Percentiles rank a stretch among this genome's conserved stretches.
These are phyloP conservation scores for Drosophila parthenogenetica DNA, from an alignment of 2,888 invertebrate species.

Conservation along the genomic window DNA sequence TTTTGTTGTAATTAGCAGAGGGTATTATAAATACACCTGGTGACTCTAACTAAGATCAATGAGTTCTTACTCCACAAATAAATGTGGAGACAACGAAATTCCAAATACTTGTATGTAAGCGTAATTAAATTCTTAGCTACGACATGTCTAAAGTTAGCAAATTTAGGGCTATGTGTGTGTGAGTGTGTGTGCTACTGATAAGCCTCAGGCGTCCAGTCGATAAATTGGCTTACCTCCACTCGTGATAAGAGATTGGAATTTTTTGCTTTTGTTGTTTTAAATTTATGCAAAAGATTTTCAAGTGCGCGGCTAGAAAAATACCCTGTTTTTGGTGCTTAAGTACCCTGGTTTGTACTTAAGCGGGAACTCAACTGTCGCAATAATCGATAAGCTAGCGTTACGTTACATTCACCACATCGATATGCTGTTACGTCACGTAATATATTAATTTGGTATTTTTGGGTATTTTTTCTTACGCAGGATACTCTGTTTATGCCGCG, in stretches of 20 bases:
- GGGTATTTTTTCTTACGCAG: constrained; percentile 40
- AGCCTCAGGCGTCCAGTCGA: constrained; percentile 53
- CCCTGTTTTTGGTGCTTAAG: constrained; percentile 8
- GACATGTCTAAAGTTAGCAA: constrained; percentile 64
- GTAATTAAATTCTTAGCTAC: constrained; percentile 46
- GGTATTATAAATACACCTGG: constrained; percentile 34
- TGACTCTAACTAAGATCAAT: constrained; percentile 48
- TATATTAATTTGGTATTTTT: not conserved
- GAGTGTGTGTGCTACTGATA: constrained; percentile 54
- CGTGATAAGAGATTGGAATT: constrained; percentile 49
- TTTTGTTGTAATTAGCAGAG: constrained; percentile 27
- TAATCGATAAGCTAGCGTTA: too few species aligned
- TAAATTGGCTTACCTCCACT: constrained; percentile 45
- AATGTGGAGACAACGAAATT: constrained; percentile 30
- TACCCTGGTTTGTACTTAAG: too few species aligned
- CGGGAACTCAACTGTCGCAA: not conserved
- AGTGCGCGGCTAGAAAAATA: not conserved
- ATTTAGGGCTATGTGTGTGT: constrained; percentile 34
- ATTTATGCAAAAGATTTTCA: constrained; percentile 4
- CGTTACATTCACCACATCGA: not conserved
- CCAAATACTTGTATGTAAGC: constrained; percentile 29
- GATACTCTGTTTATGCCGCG: constrained; percentile 78
- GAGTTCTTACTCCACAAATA: constrained; percentile 32
- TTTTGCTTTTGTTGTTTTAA: constrained; percentile 12
- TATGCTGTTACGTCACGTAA: constrained; percentile 9